Base-by-base conservation (phyloP, 2,888 invertebrate genomes). In the Sisyra nigra region DNA sequence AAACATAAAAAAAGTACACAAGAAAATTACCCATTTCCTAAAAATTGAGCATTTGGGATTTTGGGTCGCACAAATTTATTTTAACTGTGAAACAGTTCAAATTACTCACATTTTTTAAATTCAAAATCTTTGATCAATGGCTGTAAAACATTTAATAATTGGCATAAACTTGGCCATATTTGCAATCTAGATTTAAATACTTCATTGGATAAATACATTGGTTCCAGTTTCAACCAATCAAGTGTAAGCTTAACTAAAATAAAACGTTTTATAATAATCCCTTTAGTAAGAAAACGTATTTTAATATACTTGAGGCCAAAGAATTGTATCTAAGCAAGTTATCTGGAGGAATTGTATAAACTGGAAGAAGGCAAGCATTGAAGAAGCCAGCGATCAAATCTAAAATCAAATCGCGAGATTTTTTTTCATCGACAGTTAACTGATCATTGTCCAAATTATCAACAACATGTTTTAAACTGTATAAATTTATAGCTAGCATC, bases 111-210 rank as follows among this genome's bases (percentile, higher is more conserved):
- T 52, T 67, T 65, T 47, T 66, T 63, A 42, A 61, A 59, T 48
- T 69, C 61, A 51, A 72, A 71, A 48, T 67, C 64, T 46, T 57
- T 56, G 46, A 69, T 55, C 42, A 58, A 64, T 46, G 56, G 59
- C 51, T 75, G 75, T 39, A 83, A 65, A 47, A 68, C 69, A 60
- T 80, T 83, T 50, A 85, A 65, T n/a, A 81, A 61, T 57, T 80
- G 77, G 52, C 82, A 81, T 41, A 85, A 65, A 55, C 83, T 80
- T 7, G 79, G 78, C 86, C 86, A 86, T 54, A 87, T 75, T 59
- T 80, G 80, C 36, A 76, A 67, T 40, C 72, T 65, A 46, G 68
- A 66, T 38, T 65, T 65, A 55, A 74, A 75, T 49, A 73, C 71
- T 33, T 61, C 55, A 48, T 69, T 65, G 45, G 63, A 60, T 47